Conservation (phyloP, 1,140 invertebrate species). For the Drosophila sproati region DNA sequence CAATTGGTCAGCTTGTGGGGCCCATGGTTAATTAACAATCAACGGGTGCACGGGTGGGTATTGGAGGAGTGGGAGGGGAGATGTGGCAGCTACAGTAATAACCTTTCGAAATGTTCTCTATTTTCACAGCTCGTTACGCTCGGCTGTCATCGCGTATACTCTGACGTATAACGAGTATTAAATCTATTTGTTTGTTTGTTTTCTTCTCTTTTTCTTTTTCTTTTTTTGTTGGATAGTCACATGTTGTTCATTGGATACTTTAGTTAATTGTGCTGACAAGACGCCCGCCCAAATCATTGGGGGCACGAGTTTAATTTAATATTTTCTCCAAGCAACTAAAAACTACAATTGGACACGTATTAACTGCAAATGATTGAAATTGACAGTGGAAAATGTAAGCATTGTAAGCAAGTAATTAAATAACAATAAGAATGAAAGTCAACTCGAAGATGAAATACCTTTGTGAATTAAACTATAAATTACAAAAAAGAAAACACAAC, state of each 20-base stretch:
- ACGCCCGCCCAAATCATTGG: background rate
- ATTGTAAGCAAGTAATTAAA: background rate
- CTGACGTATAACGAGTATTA: slow-evolving; percentile 10
- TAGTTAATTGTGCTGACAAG: slow-evolving; percentile 7
- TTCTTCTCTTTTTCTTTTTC: background rate
- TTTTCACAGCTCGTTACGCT: slow-evolving; percentile 27
- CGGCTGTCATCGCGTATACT: slow-evolving; percentile 8
- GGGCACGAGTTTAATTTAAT: slow-evolving; percentile 22
- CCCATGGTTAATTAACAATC: slow-evolving; percentile 49
- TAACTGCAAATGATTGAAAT: slow-evolving; percentile 14
- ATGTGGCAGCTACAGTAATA: slow-evolving; percentile 25
- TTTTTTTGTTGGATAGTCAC: slow-evolving; percentile 11
- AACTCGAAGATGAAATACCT: background rate
- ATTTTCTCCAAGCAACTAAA: background rate
- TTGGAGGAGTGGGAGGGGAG: background rate
- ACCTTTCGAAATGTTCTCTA: slow-evolving; percentile 5
- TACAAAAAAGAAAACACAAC: no score
- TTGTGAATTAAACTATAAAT: no score
- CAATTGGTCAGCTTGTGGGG: slow-evolving; percentile 68
- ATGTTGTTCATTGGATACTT: slow-evolving; percentile 35
- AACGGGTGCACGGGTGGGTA: background rate
- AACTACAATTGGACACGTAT: slow-evolving; percentile 23
- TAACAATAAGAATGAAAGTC: background rate
- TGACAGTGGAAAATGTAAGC: background rate
- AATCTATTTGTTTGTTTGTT: background rate